Evolutionary conservation across 2,888 invertebrate species (phyloP).

Genomic region (Ichneumon xanthorius): DNA sequence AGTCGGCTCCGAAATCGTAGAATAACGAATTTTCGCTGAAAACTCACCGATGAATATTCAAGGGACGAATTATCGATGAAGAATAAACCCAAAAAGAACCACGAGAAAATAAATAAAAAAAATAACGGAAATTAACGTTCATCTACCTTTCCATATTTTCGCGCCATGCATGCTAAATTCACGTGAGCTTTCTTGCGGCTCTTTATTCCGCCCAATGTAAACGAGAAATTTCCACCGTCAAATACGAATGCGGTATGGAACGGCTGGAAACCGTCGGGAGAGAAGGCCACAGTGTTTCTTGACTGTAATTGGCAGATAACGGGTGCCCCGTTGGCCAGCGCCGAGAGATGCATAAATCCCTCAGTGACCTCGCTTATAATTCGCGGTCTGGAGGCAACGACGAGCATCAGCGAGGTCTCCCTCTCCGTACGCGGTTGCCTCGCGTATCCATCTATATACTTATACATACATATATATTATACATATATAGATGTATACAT

Average conservation of each 20-base stretch:
- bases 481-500: conserved; percentile 16
- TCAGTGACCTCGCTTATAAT: conserved; percentile 76
- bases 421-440: conserved; percentile 15
- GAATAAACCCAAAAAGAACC: conserved; percentile 4
- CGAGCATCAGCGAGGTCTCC: conserved; percentile 65
- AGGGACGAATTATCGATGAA: conserved; percentile 14
- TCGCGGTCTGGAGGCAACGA: conserved; percentile 67
- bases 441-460: conserved; percentile 14
- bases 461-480: conserved; percentile 3
- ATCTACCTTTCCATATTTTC: conserved; percentile 28
- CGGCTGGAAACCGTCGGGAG: conserved; percentile 10
- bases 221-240: conserved; percentile 8
- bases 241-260: conserved; percentile 23
- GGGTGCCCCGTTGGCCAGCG: conserved; percentile 40
- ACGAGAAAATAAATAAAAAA: conserved; percentile 19
- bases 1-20: background rate
- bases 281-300: conserved; percentile 50
- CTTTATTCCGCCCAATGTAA: conserved; percentile 15
- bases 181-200: background rate
- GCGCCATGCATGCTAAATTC: conserved; percentile 27
- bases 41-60: conserved; percentile 72
- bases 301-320: conserved; percentile 74
- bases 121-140: conserved; percentile 9
- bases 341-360: conserved; percentile 76
- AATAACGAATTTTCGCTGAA: background rate